These are phyloP conservation scores for Omphaloscelis lunosa DNA, from an alignment of 2,888 invertebrate species.

Conservation along the genomic window DNA sequence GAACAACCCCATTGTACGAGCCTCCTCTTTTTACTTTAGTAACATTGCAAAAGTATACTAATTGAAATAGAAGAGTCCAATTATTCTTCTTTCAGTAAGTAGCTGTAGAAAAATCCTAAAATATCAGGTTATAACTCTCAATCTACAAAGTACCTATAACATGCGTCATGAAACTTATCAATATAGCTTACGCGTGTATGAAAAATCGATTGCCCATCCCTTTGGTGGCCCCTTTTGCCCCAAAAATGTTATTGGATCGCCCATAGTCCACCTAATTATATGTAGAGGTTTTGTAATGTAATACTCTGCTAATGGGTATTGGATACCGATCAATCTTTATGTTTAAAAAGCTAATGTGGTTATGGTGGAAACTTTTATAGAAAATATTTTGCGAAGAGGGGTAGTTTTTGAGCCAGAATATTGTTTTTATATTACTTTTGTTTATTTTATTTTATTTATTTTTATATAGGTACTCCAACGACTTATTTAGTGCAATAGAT, in stretches of 20 bases:
- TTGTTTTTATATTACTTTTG: neutral
- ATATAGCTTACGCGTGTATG: slow-evolving; percentile 19
- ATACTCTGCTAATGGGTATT: slow-evolving; percentile 45
- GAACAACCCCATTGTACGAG: neutral
- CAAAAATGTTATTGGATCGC: slow-evolving; percentile 62
- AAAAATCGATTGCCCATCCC: slow-evolving; percentile 60
- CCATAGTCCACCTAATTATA: slow-evolving; percentile 41
- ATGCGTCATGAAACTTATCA: neutral
- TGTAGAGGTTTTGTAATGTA: slow-evolving; percentile 27
- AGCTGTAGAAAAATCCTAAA: neutral
- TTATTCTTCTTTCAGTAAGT: neutral
- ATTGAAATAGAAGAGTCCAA: neutral
- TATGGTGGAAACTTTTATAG: neutral
- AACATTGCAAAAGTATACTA: neutral
- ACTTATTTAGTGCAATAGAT: too few relatives aligned
- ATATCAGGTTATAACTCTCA: neutral
- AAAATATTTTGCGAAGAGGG: neutral
- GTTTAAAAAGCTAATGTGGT: slow-evolving; percentile 32
- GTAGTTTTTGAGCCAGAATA: neutral
- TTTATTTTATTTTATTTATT: neutral
- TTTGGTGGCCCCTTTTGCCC: slow-evolving; percentile 27
- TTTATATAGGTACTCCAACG: too few relatives aligned
- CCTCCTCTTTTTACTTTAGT: neutral
- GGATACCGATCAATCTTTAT: slow-evolving; percentile 48
- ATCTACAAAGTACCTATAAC: neutral